Conservation (phyloP, 2,113 vertebrate species). For the Brachirus orientalis region DNA sequence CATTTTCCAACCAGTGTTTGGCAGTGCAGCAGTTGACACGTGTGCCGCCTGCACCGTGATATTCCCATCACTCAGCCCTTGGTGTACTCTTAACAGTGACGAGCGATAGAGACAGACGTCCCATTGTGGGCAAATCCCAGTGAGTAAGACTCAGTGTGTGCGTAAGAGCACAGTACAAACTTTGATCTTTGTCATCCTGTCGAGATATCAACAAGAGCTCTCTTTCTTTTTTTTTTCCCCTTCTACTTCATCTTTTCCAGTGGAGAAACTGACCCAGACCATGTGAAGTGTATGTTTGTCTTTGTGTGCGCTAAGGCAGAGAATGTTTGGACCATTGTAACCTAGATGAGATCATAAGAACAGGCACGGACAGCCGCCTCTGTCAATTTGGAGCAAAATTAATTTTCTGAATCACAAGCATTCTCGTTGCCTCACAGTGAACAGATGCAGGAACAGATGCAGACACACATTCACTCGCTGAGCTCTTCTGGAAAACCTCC, state of each 20-base stretch:
- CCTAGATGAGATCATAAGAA: constrained; percentile 67
- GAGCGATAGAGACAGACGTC: constrained; percentile 10
- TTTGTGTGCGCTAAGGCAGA: constrained; percentile 11
- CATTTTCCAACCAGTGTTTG: constrained; percentile 46
- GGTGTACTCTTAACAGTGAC: constrained; percentile 5
- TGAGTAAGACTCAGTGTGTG: constrained; percentile 17
- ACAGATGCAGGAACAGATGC: constrained; percentile 56
- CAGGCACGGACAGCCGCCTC: constrained; percentile 57
- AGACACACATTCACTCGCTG: constrained; percentile 12
- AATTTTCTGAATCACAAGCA: constrained; percentile 63
- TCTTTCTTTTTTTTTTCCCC: neutral
- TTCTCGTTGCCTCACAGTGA: constrained; percentile 57
- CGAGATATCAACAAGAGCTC: constrained; percentile 55
- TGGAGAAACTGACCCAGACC: constrained; percentile 62
- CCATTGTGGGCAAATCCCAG: constrained; percentile 38
- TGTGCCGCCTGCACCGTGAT: constrained; percentile 47
- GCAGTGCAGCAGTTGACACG: constrained; percentile 54
- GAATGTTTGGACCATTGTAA: constrained; percentile 51
- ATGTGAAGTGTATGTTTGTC: constrained; percentile 15
- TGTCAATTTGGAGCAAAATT: constrained; percentile 49
- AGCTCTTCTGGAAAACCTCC: constrained; percentile 1
- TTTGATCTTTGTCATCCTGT: constrained; percentile 61
- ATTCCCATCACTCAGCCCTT: constrained; percentile 45
- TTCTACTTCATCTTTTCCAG: constrained; percentile 19
- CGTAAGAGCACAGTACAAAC: constrained; percentile 40